Base-by-base conservation (phyloP, 2,888 invertebrate species). In the Dicyrtoma fusca region DNA sequence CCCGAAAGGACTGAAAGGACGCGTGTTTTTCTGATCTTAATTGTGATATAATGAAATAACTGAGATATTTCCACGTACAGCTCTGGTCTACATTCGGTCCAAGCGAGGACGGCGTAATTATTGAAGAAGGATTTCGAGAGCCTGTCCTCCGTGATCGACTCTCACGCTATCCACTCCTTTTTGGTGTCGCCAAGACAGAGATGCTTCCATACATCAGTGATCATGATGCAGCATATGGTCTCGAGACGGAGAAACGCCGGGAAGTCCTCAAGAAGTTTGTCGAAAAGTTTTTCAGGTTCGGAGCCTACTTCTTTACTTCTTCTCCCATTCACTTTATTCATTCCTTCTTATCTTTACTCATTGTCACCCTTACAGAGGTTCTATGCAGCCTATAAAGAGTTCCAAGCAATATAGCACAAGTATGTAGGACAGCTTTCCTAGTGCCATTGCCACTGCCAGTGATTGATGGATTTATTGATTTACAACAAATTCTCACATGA, bases 201-300 rank as follows among this genome's bases (percentile, higher is more conserved):
- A 77, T 79, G 78, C 74, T 80, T 68, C 79, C 80, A 42, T 73
- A 69, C 62, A 61, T 80, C 69, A 76, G 74, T 73, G 79, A 80
- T 71, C 78, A 80, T 69, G 79, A 79, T 65, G 80, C 79, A 55
- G 71, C 75, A 45, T 92, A 94, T 82, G 98, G 98, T 21, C 94
- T 98, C 80, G 94, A 95, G 82, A 92, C 92, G 0, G 93, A 94
- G 82, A 87, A 95, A 74, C 87, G 96, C 79, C 92, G 95, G 71
- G 93, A 92, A 85, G 92, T 97, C 76, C 87, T 96, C 75, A 89
- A 94, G 80, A 92, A 93, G 49, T 93, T 94, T 84, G 92, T 94
- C 55, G 87, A 92, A 74, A 93, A 92, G 83, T 92, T 92, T 1
- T 94, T 92, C 85, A 90, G 90, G 82, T 83, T 57, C 19, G 68